phyloP scores from a whole-genome alignment of 2,113 vertebrate genomes.

The Ellobius talpinus region DNA sequence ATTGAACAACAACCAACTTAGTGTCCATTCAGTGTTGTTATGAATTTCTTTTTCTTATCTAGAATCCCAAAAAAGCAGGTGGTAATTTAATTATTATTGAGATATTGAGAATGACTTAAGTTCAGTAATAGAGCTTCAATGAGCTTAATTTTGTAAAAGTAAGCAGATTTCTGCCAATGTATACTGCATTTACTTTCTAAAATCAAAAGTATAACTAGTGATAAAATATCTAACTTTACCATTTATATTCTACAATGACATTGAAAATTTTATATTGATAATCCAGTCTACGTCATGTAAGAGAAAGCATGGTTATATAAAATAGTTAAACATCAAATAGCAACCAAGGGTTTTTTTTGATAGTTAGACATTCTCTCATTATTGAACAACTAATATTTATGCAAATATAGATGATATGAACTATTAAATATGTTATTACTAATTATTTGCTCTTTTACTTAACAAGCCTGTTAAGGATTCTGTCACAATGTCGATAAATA shows the following conservation, averaged over 20 bases:
- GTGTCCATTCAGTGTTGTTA: background rate
- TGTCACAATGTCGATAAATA: background rate
- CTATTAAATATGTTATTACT: background rate
- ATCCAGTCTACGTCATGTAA: background rate
- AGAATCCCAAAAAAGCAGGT: background rate
- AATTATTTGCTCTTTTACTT: constrained; percentile 21
- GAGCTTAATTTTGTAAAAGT: background rate
- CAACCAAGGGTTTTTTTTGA: background rate
- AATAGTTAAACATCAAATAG: background rate
- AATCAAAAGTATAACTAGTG: constrained; percentile 25
- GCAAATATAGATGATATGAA: background rate
- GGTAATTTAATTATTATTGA: background rate
- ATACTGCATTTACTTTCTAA: background rate
- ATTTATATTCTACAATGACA: background rate
- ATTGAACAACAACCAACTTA: background rate
- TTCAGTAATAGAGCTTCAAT: background rate
- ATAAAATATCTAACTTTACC: background rate
- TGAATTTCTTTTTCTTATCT: background rate
- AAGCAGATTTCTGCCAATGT: constrained; percentile 26
- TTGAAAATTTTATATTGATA: background rate
- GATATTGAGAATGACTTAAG: background rate
- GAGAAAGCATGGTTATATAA: background rate
- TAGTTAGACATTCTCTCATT: background rate
- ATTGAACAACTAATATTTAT: background rate
- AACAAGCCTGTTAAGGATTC: background rate